Evolutionary conservation across 2,888 invertebrate genomes (phyloP).

Genomic region (Melanargia galathea): DNA sequence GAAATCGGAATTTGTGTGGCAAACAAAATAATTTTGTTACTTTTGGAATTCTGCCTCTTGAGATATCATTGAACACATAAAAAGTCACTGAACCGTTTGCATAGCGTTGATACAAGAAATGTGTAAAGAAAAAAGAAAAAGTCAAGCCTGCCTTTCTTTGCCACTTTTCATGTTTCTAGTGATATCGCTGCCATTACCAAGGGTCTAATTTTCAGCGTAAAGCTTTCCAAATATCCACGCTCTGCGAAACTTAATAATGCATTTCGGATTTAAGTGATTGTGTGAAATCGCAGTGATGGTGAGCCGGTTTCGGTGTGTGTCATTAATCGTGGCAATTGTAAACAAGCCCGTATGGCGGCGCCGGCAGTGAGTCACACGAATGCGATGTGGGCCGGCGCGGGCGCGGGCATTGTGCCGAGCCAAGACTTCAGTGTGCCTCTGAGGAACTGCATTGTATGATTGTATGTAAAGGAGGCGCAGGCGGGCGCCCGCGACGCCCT

Average conservation of each 20-base stretch:
- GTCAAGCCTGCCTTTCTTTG: too few species aligned
- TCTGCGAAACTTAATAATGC: not conserved
- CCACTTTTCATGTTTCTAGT: too few species aligned
- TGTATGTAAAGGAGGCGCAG: constrained; percentile 79
- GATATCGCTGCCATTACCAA: too few species aligned
- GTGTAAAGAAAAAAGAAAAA: too few species aligned
- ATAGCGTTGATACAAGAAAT: too few species aligned
- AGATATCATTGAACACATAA: too few species aligned
- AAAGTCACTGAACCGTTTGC: too few species aligned
- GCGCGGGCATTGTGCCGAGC: constrained; percentile 46
- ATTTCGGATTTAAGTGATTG: constrained; percentile 11
- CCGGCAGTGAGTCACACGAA: constrained; percentile 72
- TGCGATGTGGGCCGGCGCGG: constrained; percentile 70
- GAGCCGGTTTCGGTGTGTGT: constrained; percentile 56
- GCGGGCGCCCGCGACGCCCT: constrained; percentile 69
- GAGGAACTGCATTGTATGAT: constrained; percentile 58
- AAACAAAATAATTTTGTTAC: too few species aligned
- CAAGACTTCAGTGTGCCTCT: constrained; percentile 39
- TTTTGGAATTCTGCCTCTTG: too few species aligned
- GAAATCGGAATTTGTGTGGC: too few species aligned
- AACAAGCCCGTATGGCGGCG: constrained; percentile 69
- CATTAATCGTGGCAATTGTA: constrained; percentile 73
- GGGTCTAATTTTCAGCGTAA: too few species aligned
- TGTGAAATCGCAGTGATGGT: constrained; percentile 43
- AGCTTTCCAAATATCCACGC: not conserved